Evolutionary conservation across 2,113 vertebrate species (phyloP), one percentile per base, ranked within the genome.

Genomic region (Chascanopsetta lugubris): DNA sequence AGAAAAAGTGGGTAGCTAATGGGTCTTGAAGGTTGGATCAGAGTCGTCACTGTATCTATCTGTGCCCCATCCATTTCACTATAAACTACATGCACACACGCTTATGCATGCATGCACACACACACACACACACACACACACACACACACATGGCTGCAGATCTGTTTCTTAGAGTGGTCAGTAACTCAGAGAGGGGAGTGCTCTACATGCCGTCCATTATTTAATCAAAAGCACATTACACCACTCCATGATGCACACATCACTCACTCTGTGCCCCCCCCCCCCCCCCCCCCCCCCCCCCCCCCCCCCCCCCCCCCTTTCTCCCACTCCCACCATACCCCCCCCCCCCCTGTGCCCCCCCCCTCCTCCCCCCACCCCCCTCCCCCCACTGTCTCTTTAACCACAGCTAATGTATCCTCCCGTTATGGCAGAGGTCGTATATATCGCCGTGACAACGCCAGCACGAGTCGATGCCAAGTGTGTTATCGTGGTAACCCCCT

Each of bases 21-120:
- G 47, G 63, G 5, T 66, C 74, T 66, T 72, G 66, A 85, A 72
- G 76, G 69, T 55, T 77, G 80, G 85, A 72, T 15, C 59, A 80
- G 57, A 43, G 4, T 32, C 38, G 24, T 62, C 68, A 59, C 29
- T 66, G 58, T 61, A 81, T 77, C 72, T 77, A 69, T 75, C 74
- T 66, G 42, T 60, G 59, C 51, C 69, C 61, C 69, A 40, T 75
- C 63, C 72, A 49, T 50, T 49, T 67, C 62, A 73, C 68, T 75
- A 80, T 80, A 77, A 78, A 80, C 66, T 30, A 61, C 64, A 78
- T 10, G 32, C 47, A 7, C 11, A 47, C 5, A 22, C 24, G 17
- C 42, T 59, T 57, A 72, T 77, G 67, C 13, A 48, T 72, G 53
- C 67, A 77, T 42, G 75, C 72, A 53, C n/a, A n/a, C n/a, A n/a